phyloP scores from a whole-genome alignment of 2,113 vertebrate species.

The Ophthalmolycus amberensis region DNA sequence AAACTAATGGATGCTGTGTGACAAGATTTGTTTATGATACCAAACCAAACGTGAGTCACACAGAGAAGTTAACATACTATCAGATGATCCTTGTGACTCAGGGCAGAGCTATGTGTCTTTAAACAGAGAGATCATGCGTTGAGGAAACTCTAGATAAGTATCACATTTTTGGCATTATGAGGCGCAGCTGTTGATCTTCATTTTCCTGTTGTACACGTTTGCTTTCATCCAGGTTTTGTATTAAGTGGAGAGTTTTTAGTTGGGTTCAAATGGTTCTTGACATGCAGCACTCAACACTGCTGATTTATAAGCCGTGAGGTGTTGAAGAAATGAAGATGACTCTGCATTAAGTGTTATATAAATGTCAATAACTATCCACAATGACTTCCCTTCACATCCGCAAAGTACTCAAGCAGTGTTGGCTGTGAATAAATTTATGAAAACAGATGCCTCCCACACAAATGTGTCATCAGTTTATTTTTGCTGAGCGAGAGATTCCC shows the following conservation, averaged over 20 bases:
- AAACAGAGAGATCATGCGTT: conserved; percentile 7
- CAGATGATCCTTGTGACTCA: conserved; percentile 33
- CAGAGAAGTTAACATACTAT: conserved; percentile 2
- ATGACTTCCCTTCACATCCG: conserved; percentile 16
- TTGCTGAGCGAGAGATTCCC: conserved; percentile 48
- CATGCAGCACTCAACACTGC: conserved; percentile 28
- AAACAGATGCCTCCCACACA: conserved; percentile 51
- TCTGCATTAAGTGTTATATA: conserved; percentile 21
- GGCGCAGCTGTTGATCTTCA: conserved; percentile 38
- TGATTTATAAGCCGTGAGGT: conserved; percentile 19
- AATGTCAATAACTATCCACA: conserved; percentile 32
- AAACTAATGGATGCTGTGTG: conserved; percentile 5
- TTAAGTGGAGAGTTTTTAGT: conserved; percentile 20
- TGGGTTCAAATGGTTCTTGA: conserved; percentile 27
- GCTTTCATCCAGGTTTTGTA: conserved; percentile 19
- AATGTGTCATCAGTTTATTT: conserved; percentile 62
- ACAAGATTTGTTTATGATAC: conserved; percentile 16
- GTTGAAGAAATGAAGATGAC: conserved; percentile 17
- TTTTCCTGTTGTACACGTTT: conserved; percentile 28
- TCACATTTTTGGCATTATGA: conserved; percentile 14
- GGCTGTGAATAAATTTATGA: conserved; percentile 36
- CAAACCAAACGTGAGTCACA: neutral
- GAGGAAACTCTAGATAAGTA: conserved; percentile 49
- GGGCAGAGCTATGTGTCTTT: conserved; percentile 23
- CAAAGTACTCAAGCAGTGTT: conserved; percentile 4